Evolutionary conservation across 1,140 invertebrate species (phyloP), one percentile per base, ranked within the genome.

Genomic region (Mya arenaria): DNA sequence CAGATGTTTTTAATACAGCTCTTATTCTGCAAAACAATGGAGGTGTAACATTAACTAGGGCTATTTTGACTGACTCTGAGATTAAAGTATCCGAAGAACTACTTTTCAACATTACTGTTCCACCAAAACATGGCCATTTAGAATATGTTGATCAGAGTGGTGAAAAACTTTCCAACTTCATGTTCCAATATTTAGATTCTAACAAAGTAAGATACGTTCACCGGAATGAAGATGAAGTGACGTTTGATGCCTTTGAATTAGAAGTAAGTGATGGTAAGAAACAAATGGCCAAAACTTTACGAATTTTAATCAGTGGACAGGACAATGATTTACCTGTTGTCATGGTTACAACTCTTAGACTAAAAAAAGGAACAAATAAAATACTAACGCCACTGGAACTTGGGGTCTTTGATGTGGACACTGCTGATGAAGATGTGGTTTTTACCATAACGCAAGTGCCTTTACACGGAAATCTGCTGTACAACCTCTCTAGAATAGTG

Each of bases 241-340:
- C 92, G 84, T 90, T 91, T 87, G 93, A 93, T 82, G 89, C 88
- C 58, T 93, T 93, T 84, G 91, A 93, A 81, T 93, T 93, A 83
- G 93, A 93, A 83, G 92, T 93, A 8, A 92, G 90, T 0, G 93
- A 93, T 83, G 92, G 92, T 6, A 90, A 85, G 77, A 93, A 93
- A 84, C 90, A 89, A 15, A 91, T 93, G 0, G 87, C 83, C 34
- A 75, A 91, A 17, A 93, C 92, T 13, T 93, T 93, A 78, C 81
- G 92, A 63, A 93, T 93, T 63, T 90, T 92, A 0, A 83, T 93
- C 17, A 92, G 85, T 41, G 91, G 91, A 83, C 89, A 93, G 4
- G 92, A 93, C 84, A 93, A 93, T 85, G 91, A 93, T 68, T 91
- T 90, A 69, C 93, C 93, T 0, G 87, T 93, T 3, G 72, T 93